Base-by-base conservation (phyloP, 2,113 vertebrate genomes). In the Herpailurus yagouaroundi region DNA sequence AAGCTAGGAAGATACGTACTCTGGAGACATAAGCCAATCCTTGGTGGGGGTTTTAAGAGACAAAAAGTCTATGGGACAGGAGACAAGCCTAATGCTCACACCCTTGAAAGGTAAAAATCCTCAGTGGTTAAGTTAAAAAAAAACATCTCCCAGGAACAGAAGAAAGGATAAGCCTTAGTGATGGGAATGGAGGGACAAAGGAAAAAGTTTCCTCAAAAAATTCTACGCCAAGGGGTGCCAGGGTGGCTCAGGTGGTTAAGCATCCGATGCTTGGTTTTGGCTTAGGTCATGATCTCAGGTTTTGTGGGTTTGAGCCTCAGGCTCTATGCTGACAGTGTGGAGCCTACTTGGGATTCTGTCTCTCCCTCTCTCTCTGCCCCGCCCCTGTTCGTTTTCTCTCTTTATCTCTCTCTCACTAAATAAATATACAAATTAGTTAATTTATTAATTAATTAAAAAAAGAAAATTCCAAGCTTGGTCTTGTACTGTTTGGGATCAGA, bases 401-500 rank as follows among this genome's bases (percentile, higher is more conserved):
- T 57, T 23, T 50, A 2, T 50, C 50, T 50, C 13, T 57, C 55
- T 57, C 55, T 57, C 55, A 21, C 57, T 55, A 55, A 60, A 21
- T 60, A 60, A 60, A 19, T 2, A 60, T 9, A 60, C 8, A 60
- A 60, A 60, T 60, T 60, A 60, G 18, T 60, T 60, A 60, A 21
- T 60, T 60, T 23, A 57, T 57, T 57, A 57, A 57, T 45, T 45
- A 45, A 45, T 45, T 45, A 45, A 60, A 60, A 60, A 60, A 57
- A 57, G 52, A 93, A 90, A 84, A 84, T 85, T 82, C n/a, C 48
- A 93, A 90, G 63, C 14, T 36, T 8, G 38, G 1, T 36, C n/a
- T 95, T n/a, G 68, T 2, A 79, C 21, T 84, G n/a, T 74, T 84
- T 80, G 19, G 55, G 71, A 85, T 82, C 36, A 92, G 74, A 97